Percentiles rank a stretch among this genome's conserved stretches.
Evolutionary conservation across 2,113 vertebrate species (phyloP).

Genomic region (Oceanites oceanicus): DNA sequence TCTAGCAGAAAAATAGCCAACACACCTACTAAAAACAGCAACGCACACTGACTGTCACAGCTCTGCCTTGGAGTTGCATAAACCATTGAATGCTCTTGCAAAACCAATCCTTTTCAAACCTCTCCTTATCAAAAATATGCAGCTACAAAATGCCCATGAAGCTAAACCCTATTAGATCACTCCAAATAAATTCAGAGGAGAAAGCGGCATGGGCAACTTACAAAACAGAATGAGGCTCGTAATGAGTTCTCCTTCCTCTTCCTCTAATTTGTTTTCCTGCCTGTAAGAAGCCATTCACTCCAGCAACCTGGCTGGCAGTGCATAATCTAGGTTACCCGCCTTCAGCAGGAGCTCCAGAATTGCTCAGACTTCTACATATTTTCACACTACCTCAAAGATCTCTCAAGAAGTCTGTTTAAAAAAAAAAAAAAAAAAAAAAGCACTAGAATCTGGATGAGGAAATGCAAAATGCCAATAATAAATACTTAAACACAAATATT

Average conservation of each 20-base stretch:
- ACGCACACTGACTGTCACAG: not conserved
- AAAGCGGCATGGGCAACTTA: not conserved
- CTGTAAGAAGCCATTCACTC: not conserved
- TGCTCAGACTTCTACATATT: not conserved
- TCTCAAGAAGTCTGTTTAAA: not conserved
- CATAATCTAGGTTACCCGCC: rapidly evolving
- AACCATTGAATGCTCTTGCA: not conserved
- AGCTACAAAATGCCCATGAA: not conserved
- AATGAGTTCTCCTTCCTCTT: not conserved
- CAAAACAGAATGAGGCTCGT: not conserved
- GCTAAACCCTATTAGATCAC: not conserved
- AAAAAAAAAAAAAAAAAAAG: not conserved
- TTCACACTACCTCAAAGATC: not conserved
- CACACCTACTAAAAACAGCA: not conserved
- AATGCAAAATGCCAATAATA: conserved; percentile 15
- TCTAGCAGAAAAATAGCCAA: not conserved
- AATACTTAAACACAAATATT: conserved; percentile 1
- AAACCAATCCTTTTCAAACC: not conserved
- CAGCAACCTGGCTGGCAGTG: not conserved
- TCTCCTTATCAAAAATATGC: not conserved
- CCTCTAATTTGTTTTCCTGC: not conserved
- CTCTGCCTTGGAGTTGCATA: not conserved
- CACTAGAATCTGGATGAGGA: not conserved
- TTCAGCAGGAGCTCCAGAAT: not conserved
- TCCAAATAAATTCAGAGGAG: not conserved